A percentile compares a stretch with the other conserved stretches of the same genome.
These are phyloP conservation scores for Gadus macrocephalus DNA, from an alignment of 2,113 vertebrate species.

Conservation along the genomic window DNA sequence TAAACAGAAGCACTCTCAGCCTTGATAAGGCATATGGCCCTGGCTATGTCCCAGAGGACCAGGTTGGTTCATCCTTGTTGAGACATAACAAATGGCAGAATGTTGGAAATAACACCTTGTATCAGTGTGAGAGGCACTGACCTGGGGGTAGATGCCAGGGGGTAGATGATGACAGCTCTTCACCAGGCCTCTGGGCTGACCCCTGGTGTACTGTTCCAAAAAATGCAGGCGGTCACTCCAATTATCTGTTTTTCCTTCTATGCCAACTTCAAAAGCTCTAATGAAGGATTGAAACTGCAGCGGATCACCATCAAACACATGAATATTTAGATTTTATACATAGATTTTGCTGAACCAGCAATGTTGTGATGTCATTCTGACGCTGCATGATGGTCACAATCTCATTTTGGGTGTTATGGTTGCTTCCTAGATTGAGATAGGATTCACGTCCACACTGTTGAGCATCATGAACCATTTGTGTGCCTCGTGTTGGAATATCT, in stretches of 20 bases:
- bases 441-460: neutral
- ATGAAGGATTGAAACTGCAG: conserved; percentile 27
- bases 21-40: no score
- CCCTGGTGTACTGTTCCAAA: conserved; percentile 5
- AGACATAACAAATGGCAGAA: no score
- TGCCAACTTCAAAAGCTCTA: conserved; percentile 11
- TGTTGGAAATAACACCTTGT: no score
- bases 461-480: neutral
- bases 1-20: no score
- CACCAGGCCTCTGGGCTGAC: no score
- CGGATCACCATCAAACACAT: conserved; percentile 13
- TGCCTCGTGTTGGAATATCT: neutral
- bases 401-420: neutral
- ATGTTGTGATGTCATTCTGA: no score
- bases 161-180: no score
- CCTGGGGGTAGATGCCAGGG: no score
- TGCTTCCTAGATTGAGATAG: neutral
- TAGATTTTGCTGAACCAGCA: no score
- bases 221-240: neutral
- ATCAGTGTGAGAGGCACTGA: no score
- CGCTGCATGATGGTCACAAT: neutral
- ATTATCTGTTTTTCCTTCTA: neutral
- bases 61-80: no score
- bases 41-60: no score
- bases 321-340: conserved; percentile 3